Conservation (phyloP, 2,888 invertebrate species). For the Thecocarcelia acutangulata region DNA sequence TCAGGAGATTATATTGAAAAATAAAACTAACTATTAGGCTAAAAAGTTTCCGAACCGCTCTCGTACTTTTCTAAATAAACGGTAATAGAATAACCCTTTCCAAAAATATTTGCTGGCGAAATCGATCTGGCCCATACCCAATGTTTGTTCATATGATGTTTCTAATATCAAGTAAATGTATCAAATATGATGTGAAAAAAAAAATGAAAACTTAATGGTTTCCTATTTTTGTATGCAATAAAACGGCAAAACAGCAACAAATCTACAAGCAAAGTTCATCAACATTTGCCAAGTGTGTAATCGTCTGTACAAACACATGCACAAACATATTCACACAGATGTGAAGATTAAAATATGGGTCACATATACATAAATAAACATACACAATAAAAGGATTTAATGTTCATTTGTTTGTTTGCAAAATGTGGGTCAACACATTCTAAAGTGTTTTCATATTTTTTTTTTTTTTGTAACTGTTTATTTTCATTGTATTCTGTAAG, state of each 20-base stretch:
- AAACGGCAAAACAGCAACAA: background rate
- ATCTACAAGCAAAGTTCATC: slow-evolving; percentile 60
- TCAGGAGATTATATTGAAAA: no score
- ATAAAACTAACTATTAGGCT: no score
- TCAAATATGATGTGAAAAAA: slow-evolving; percentile 17
- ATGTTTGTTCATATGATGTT: background rate
- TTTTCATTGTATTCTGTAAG: slow-evolving; percentile 1
- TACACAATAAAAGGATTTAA: slow-evolving; percentile 57
- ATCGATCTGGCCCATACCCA: background rate
- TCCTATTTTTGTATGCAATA: slow-evolving; percentile 28
- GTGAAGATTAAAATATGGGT: slow-evolving; percentile 35
- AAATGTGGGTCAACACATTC: slow-evolving; percentile 67
- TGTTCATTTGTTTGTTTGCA: slow-evolving; percentile 68
- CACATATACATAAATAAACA: slow-evolving; percentile 42
- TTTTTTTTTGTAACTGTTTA: background rate
- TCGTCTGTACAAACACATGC: slow-evolving; percentile 9
- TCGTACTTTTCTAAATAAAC: no score
- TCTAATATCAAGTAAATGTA: slow-evolving; percentile 16
- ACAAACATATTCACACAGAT: slow-evolving; percentile 1
- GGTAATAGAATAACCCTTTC: no score
- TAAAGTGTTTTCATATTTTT: slow-evolving; percentile 48
- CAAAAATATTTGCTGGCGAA: background rate
- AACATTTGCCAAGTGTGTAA: slow-evolving; percentile 51
- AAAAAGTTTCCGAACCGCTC: no score
- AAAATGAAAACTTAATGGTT: slow-evolving; percentile 37